Conservation (phyloP, 1,140 invertebrate species). For the Pentalonia nigronervosa region DNA sequence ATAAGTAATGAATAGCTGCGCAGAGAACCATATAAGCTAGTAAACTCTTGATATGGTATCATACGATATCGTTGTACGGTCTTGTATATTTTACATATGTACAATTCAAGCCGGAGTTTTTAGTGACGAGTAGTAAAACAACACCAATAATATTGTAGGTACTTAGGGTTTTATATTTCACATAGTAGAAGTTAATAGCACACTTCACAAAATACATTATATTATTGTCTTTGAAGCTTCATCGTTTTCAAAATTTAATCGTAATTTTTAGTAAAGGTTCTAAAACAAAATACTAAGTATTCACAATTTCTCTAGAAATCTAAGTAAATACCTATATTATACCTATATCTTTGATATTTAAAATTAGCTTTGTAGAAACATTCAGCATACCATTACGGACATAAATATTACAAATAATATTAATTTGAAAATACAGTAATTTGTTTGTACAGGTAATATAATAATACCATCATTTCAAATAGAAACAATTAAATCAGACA, state of each 20-base stretch:
- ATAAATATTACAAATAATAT: not conserved
- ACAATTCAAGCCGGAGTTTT: not conserved
- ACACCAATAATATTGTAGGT: conserved; percentile 36
- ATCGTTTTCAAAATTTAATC: not conserved
- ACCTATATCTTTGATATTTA: not conserved
- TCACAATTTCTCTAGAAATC: not conserved
- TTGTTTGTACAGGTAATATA: not conserved
- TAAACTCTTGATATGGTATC: not conserved
- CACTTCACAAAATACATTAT: not conserved
- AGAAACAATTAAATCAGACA: not conserved
- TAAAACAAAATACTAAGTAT: not conserved
- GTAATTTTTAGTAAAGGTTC: not conserved
- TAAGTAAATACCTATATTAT: not conserved
- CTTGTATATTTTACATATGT: not conserved
- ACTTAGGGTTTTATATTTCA: conserved; percentile 27
- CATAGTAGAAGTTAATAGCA: not conserved
- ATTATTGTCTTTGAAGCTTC: not conserved
- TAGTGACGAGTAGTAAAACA: not conserved
- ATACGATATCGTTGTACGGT: not conserved
- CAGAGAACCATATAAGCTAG: not conserved
- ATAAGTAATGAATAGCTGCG: not conserved
- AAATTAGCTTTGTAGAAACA: not conserved
- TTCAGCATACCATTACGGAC: not conserved
- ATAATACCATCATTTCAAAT: not conserved
- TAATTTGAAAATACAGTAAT: not conserved